Evolutionary conservation across 2,888 invertebrate genomes (phyloP).

Genomic region (Kryphioiulus occultus): DNA sequence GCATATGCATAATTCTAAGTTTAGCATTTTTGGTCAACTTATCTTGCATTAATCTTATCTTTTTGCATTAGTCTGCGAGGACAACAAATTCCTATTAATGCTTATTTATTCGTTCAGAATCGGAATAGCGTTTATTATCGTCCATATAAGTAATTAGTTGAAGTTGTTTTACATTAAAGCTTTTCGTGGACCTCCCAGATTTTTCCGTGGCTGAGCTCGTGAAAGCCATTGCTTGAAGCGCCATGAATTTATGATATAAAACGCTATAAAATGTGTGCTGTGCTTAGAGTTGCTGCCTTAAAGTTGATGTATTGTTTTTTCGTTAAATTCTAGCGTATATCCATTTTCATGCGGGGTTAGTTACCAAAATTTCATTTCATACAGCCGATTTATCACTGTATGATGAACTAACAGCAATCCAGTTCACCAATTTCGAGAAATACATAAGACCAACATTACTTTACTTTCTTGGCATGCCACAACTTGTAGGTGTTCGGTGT

Average conservation of each 20-base stretch:
- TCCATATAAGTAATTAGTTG: neutral
- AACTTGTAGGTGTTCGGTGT: too few relatives aligned
- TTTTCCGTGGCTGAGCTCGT: neutral
- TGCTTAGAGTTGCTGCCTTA: neutral
- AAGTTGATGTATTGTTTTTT: neutral
- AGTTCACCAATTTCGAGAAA: too few relatives aligned
- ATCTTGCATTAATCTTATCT: neutral
- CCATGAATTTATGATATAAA: neutral
- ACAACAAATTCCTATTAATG: neutral
- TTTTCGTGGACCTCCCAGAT: neutral
- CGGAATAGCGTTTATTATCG: neutral
- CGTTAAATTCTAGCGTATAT: too few relatives aligned
- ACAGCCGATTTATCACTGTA: too few relatives aligned
- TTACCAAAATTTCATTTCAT: too few relatives aligned
- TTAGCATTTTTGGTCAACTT: too few relatives aligned
- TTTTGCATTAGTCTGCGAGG: neutral
- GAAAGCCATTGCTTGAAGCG: conserved; percentile 2
- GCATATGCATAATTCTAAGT: too few relatives aligned
- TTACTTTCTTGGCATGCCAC: too few relatives aligned
- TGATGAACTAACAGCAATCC: too few relatives aligned
- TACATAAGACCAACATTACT: too few relatives aligned
- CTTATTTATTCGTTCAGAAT: neutral
- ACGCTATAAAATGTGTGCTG: neutral
- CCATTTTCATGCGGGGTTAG: too few relatives aligned
- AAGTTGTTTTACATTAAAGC: neutral